Evolutionary conservation across 2,888 invertebrate genomes (phyloP).

Genomic region (Agonopterix heracliana): DNA sequence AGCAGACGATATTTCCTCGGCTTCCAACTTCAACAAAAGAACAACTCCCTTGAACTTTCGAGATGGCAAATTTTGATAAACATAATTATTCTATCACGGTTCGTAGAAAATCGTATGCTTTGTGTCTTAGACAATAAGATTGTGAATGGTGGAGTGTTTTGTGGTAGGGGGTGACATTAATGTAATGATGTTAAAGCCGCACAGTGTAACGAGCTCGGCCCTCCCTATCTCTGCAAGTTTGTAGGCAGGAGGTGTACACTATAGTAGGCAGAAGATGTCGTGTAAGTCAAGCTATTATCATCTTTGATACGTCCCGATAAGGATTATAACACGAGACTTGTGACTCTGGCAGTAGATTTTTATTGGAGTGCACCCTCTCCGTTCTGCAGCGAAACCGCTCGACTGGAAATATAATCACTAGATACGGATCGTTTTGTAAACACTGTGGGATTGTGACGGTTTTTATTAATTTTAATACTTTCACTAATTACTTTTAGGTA

Average conservation of each 20-base stretch:
- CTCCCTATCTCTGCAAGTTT: conserved; percentile 10
- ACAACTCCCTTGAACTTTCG: conserved; percentile 10
- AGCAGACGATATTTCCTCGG: conserved; percentile 4
- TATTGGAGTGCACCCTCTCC: conserved; percentile 10
- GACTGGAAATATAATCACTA: conserved; percentile 65
- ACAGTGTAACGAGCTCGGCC: conserved; percentile 33
- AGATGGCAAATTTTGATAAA: conserved; percentile 20
- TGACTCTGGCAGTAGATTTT: background rate
- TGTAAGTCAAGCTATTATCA: no score
- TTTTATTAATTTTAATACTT: conserved; percentile 23
- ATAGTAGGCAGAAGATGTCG: no score
- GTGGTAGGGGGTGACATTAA: conserved; percentile 12
- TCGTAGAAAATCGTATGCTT: conserved; percentile 10
- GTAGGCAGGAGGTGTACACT: background rate
- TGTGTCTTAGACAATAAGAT: conserved; percentile 1
- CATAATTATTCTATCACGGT: conserved; percentile 11
- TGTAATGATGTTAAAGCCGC: conserved; percentile 60
- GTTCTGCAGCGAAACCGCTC: conserved; percentile 45
- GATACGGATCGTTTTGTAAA: conserved; percentile 54
- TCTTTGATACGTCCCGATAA: no score
- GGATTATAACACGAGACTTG: no score
- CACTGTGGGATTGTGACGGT: conserved; percentile 26
- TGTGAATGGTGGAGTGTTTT: no score
- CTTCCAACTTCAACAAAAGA: conserved; percentile 17
- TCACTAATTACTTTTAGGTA: conserved; percentile 14